These are phyloP conservation scores for Pseudachorutes palmiensis DNA, from an alignment of 1,140 invertebrate genomes.

Conservation along the genomic window DNA sequence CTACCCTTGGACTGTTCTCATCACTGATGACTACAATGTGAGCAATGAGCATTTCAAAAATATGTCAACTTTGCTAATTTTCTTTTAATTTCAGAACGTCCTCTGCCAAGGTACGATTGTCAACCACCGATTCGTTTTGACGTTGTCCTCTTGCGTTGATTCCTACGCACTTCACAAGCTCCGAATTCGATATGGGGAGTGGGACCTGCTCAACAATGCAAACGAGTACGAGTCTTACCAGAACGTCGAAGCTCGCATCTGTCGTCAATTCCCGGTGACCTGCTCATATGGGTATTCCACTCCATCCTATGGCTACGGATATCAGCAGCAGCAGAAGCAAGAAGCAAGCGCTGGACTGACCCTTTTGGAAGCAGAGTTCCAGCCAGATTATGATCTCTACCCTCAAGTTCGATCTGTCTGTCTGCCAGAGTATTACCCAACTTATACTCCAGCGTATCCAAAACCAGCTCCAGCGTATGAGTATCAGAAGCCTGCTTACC, in stretches of 20 bases:
- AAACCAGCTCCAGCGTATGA: not conserved
- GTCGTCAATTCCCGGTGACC: slow-evolving; percentile 25
- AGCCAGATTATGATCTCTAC: slow-evolving; percentile 19
- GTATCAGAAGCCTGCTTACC: slow-evolving; percentile 18
- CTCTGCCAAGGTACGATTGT: slow-evolving; percentile 30
- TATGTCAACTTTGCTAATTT: slow-evolving; percentile 1
- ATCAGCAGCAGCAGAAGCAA: not conserved
- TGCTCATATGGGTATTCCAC: slow-evolving; percentile 24
- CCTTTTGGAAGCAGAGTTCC: slow-evolving; percentile 19
- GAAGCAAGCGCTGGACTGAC: slow-evolving; percentile 11
- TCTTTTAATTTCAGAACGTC: slow-evolving; percentile 24
- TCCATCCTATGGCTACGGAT: slow-evolving; percentile 12
- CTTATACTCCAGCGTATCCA: not conserved
- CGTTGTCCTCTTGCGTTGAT: slow-evolving; percentile 23
- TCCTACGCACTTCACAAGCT: slow-evolving; percentile 19
- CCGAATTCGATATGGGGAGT: slow-evolving; percentile 30
- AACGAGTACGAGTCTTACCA: slow-evolving; percentile 36
- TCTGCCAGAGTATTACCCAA: slow-evolving; percentile 28
- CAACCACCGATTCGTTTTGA: slow-evolving; percentile 26
- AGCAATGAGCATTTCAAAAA: slow-evolving; percentile 2
- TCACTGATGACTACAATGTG: slow-evolving; percentile 34
- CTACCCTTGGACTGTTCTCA: slow-evolving; percentile 25
- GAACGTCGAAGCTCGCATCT: slow-evolving; percentile 33
- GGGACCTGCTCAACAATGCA: slow-evolving; percentile 29
- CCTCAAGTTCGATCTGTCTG: slow-evolving; percentile 25